Evolutionary conservation across 2,113 vertebrate genomes (phyloP).

Genomic region (Casuarius casuarius): DNA sequence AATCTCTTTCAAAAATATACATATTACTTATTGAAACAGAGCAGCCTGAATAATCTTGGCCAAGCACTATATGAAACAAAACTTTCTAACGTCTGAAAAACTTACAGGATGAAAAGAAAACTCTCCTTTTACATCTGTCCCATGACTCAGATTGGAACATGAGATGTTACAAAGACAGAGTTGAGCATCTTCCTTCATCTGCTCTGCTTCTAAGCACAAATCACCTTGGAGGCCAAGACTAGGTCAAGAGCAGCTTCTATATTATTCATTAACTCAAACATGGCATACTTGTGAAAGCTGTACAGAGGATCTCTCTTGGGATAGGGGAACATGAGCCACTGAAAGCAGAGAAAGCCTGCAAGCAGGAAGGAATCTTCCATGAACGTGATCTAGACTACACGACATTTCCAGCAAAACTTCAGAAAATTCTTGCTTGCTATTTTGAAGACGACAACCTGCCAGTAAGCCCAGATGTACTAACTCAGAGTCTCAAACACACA

Average conservation of each 20-base stretch:
- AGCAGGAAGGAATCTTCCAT: background rate
- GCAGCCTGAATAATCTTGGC: background rate
- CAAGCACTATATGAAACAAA: background rate
- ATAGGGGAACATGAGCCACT: background rate
- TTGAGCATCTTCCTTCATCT: background rate
- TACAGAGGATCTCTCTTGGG: background rate
- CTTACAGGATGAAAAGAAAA: background rate
- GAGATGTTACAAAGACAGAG: background rate
- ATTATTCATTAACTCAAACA: background rate
- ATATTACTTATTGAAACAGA: background rate
- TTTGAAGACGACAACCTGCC: background rate
- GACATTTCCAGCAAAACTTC: background rate
- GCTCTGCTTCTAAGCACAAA: background rate
- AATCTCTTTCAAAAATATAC: background rate
- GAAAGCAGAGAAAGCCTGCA: background rate
- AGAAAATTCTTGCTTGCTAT: background rate
- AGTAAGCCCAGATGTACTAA: background rate
- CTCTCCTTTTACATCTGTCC: background rate
- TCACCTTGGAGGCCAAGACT: background rate
- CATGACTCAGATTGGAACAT: background rate
- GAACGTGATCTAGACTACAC: background rate
- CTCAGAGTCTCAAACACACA: background rate
- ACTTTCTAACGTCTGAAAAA: background rate
- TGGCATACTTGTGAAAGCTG: background rate
- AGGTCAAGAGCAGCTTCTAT: background rate